Evolutionary conservation across 2,113 vertebrate genomes (phyloP).

Genomic region (Eira barbara): DNA sequence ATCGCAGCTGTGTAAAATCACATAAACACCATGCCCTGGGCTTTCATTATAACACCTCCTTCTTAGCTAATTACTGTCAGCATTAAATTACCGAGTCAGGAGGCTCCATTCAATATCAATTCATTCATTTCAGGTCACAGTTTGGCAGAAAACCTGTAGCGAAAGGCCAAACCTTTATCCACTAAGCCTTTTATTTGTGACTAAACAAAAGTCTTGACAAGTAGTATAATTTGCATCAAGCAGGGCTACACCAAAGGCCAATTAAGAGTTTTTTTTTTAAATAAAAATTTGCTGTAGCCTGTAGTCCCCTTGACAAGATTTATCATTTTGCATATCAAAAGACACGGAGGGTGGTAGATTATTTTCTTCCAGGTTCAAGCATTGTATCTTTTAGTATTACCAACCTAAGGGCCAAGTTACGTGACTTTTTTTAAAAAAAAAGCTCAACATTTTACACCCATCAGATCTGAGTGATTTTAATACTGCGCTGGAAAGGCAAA

Average conservation of each 20-base stretch:
- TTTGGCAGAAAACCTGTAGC: constrained; percentile 63
- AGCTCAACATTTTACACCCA: background rate
- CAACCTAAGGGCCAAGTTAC: background rate
- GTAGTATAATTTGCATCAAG: constrained; percentile 69
- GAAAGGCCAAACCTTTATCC: constrained; percentile 56
- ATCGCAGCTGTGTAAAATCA: constrained; percentile 53
- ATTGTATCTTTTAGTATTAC: constrained; percentile 57
- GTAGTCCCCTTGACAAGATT: constrained; percentile 41
- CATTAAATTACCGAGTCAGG: constrained; percentile 55
- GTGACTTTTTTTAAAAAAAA: background rate
- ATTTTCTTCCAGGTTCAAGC: constrained; percentile 40
- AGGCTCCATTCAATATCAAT: constrained; percentile 20
- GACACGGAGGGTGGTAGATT: constrained; percentile 27
- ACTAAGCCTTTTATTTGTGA: constrained; percentile 63
- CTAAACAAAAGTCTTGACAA: constrained; percentile 72
- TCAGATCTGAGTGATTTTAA: constrained; percentile 12
- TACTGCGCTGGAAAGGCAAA: constrained; percentile 19
- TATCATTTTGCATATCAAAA: constrained; percentile 67
- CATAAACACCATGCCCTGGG: constrained; percentile 32
- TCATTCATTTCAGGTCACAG: constrained; percentile 61
- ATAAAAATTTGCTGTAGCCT: constrained; percentile 63
- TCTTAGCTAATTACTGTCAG: constrained; percentile 67
- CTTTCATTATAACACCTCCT: constrained; percentile 22
- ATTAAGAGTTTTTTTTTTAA: constrained; percentile 48
- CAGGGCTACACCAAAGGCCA: constrained; percentile 58